Base-by-base conservation (phyloP, 2,888 invertebrate species). In the Acheta domesticus region DNA sequence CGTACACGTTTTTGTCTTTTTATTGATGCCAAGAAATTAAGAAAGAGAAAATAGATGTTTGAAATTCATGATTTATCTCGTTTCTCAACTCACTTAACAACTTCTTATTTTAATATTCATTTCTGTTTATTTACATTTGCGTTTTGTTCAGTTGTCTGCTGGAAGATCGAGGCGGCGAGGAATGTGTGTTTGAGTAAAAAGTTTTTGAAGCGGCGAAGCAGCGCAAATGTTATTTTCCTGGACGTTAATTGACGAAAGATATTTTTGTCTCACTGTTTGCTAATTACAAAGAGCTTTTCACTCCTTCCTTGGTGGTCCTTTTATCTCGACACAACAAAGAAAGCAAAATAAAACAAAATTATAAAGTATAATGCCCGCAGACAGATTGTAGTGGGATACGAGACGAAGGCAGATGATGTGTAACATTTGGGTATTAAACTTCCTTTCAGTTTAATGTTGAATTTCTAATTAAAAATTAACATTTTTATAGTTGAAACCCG, bases 41-140 rank as follows among this genome's bases (percentile, higher is more conserved):
- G 36, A 36, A 36, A 36, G 62, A n/a, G 62, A 62, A 62, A 62
- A 62, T 62, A 62, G 11, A 12, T 62, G 62, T 62, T 62, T 62
- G 16, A 12, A 62, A n/a, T 62, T 62, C 62, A 62, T 62, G 62
- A 62, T 62, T 62, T 62, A 62, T 62, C 62, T 62, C n/a, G 14
- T 8, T 62, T 62, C n/a, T 62, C 62, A 62, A 14, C 62, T 62
- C 8, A 62, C 62, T 14, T 62, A 62, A 19, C 62, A 62, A 0
- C 62, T 14, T 62, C 62, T 14, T 12, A 62, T 62, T 62, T 62
- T 62, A 62, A 62, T 62, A 62, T 62, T 62, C n/a, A 62, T 62
- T 62, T 62, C 62, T 62, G 62, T 62, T 62, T 62, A 62, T 62
- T 62, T 62, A 16, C 62, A 62, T 62, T 62, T 62, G 62, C 62